Conservation (phyloP, 2,113 vertebrate genomes). For the Sus scrofa region DNA sequence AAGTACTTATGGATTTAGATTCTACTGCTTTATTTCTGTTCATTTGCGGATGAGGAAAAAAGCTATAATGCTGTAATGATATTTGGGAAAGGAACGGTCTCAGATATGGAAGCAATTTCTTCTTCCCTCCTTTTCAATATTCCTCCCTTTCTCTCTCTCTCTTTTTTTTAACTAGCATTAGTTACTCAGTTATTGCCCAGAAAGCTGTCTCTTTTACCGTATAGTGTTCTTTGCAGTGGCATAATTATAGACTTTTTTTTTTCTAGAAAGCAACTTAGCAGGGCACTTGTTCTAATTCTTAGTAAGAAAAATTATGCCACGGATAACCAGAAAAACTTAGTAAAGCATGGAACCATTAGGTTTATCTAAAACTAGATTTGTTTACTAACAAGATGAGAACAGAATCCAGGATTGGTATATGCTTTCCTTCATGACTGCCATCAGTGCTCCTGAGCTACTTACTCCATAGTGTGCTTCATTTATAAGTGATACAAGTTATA, state of each 20-base stretch:
- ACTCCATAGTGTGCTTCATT: not conserved
- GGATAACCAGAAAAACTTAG: not conserved
- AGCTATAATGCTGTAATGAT: not conserved
- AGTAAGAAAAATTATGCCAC: not conserved
- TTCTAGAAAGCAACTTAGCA: not conserved
- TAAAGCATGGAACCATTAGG: not conserved
- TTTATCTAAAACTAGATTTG: not conserved
- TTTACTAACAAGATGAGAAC: not conserved
- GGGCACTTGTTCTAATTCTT: constrained; percentile 56
- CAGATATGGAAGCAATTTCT: not conserved
- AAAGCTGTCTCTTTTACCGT: constrained; percentile 12
- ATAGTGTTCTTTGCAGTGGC: not conserved
- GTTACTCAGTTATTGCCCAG: constrained; percentile 1
- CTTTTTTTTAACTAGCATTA: constrained; percentile 49
- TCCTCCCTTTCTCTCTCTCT: not conserved
- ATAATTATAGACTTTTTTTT: constrained; percentile 7
- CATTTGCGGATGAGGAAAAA: constrained; percentile 35
- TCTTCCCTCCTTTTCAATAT: not conserved
- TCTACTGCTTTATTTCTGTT: constrained; percentile 27
- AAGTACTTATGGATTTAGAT: not conserved
- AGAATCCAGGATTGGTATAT: not conserved
- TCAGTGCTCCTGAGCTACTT: not conserved
- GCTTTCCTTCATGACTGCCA: not conserved
- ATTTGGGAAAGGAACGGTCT: not conserved
- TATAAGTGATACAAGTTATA: not conserved